Percentiles rank a stretch among this genome's conserved stretches.
Conservation (phyloP, 2,797 vertebrate species). For the Prionace glauca region DNA sequence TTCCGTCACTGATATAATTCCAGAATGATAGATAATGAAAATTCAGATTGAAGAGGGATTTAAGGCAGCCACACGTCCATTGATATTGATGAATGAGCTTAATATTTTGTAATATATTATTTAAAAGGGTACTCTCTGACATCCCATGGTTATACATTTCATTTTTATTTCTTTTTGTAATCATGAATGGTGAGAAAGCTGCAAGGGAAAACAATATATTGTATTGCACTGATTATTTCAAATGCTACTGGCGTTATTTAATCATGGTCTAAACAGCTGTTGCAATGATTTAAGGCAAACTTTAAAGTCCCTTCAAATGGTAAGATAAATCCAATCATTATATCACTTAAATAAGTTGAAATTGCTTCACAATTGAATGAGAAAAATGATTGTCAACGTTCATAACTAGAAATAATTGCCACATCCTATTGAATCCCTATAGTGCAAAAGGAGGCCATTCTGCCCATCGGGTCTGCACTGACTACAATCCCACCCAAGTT, state of each 20-base stretch:
- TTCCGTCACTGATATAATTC: neutral
- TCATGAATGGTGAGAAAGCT: neutral
- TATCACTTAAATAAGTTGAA: neutral
- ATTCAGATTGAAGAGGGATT: neutral
- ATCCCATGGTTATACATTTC: neutral
- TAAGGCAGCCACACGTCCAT: neutral
- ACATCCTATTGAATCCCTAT: no score
- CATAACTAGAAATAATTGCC: neutral
- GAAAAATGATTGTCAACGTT: neutral
- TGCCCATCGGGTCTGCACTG: no score
- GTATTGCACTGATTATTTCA: constrained; percentile 1
- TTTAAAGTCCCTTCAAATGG: neutral
- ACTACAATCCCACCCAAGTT: no score
- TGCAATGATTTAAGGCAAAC: neutral
- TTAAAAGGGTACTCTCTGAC: neutral
- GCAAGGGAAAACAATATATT: neutral
- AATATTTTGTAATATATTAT: neutral
- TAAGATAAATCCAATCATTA: neutral
- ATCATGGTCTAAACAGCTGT: neutral
- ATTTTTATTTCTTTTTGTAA: constrained; percentile 22
- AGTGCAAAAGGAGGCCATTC: no score
- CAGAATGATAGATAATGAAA: neutral
- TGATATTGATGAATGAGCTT: neutral
- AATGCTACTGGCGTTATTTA: neutral
- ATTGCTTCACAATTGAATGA: neutral